phyloP scores from a whole-genome alignment of 2,888 invertebrate genomes.

The Sycophila texana region DNA sequence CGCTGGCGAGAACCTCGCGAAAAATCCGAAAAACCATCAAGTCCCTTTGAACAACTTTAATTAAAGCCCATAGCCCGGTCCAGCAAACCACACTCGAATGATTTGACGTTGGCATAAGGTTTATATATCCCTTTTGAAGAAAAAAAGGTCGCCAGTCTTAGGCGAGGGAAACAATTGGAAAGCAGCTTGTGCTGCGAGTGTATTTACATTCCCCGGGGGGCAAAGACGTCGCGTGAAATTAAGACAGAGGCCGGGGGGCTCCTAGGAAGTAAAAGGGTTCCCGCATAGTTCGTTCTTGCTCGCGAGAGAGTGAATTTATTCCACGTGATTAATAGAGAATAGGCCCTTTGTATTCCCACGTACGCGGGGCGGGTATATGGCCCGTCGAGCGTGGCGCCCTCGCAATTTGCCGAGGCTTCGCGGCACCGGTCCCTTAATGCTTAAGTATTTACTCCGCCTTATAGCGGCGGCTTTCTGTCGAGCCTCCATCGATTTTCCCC shows the following conservation, averaged over 20 bases:
- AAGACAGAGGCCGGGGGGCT: constrained; percentile 3
- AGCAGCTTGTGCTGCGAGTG: constrained; percentile 10
- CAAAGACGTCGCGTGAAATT: constrained; percentile 18
- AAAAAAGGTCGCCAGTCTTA: neutral
- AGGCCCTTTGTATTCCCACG: constrained; percentile 49
- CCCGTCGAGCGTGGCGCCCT: neutral
- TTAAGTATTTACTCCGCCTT: constrained; percentile 45
- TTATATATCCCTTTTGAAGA: neutral
- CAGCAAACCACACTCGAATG: neutral
- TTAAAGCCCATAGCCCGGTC: neutral
- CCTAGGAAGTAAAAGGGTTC: constrained; percentile 28
- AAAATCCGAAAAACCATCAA: too few species aligned
- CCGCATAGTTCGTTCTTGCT: constrained; percentile 14
- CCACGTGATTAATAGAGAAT: constrained; percentile 55
- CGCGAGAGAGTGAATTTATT: constrained; percentile 38
- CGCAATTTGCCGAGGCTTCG: too few species aligned
- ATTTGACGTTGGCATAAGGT: neutral
- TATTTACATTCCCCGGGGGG: constrained; percentile 26
- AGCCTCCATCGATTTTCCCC: constrained; percentile 40
- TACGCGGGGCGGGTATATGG: constrained; percentile 21
- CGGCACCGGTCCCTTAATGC: constrained; percentile 28
- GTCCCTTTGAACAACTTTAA: too few species aligned
- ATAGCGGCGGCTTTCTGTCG: neutral
- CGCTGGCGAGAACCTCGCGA: neutral
- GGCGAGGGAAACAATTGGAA: constrained; percentile 26